Base-by-base conservation (phyloP, 2,797 vertebrate species). In the Pantherophis vulpinus region DNA sequence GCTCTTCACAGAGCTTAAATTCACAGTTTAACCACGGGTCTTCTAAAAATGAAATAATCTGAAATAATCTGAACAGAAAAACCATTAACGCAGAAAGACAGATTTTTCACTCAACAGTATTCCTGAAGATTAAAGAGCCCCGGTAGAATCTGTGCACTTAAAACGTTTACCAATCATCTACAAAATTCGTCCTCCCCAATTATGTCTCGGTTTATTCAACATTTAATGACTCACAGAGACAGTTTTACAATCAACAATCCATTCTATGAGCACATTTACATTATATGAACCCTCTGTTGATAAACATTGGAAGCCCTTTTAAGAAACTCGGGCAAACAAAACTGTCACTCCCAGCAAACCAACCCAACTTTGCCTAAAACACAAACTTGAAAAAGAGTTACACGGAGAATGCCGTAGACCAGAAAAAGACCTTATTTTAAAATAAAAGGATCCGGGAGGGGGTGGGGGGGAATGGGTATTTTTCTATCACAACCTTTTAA, bases 71-170 rank as follows among this genome's bases (percentile, higher is more conserved):
- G 94, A 96, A 92, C 90, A 95, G 94, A 94, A 96, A 96, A 95
- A 97, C 94, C 97, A 96, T 97, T 97, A 96, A 97, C 96, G 97
- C 86, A 93, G 23, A 87, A 42, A 97, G 95, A 96, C 70, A 90
- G 79, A 90, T 93, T 97, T 97, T 93, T 96, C 91, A 97, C 96
- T 56, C 0, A 95, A 93, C 88, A 96, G 95, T 37, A 95, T 93
- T 95, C 96, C 97, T 97, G 97, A 97, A 97, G 95, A 97, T 98
- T 97, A 97, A 93, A 97, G 95, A 95, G 91, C 86, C 88, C 54
- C 23, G 93, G 95, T 93, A 94, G 88, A 95, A 96, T 96, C 96
- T 94, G 97, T 95, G 95, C 96, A 58, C 93, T 96, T 96, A 96
- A 94, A 83, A 94, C 90, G 94, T 37, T 95, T 92, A 94, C 95